Conservation (phyloP, 2,797 vertebrate species). For the Tamandua tetradactyla region DNA sequence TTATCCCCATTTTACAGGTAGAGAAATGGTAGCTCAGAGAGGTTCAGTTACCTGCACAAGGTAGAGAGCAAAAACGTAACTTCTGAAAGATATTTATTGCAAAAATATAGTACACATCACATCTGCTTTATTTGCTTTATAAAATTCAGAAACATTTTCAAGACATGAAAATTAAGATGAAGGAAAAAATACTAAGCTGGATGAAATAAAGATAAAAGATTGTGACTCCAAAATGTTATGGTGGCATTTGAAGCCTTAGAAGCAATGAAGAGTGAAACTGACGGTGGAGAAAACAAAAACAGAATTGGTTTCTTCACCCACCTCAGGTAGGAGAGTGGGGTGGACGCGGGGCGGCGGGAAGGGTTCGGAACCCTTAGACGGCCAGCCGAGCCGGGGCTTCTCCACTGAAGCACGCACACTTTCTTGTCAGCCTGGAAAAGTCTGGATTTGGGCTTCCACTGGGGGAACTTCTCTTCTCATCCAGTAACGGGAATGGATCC, state of each 20-base stretch:
- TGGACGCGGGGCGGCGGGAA: not conserved
- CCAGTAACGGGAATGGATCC: not conserved
- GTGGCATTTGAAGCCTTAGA: not conserved
- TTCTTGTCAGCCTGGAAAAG: slow-evolving; percentile 24
- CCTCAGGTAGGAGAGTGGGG: not conserved
- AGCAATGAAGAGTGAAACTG: not conserved
- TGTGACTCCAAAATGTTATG: slow-evolving; percentile 8
- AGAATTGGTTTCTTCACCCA: not conserved
- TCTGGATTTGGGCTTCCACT: not conserved
- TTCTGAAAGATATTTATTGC: not conserved
- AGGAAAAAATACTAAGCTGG: slow-evolving; percentile 29
- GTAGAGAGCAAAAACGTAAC: not conserved
- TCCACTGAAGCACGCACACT: not conserved
- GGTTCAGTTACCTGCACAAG: not conserved
- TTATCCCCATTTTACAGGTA: not conserved
- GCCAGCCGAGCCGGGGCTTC: not conserved
- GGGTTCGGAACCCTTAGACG: not conserved
- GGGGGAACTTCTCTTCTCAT: not conserved
- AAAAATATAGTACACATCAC: not conserved
- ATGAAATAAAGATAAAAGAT: not conserved
- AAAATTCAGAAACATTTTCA: slow-evolving; percentile 70
- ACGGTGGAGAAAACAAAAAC: not conserved
- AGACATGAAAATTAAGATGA: slow-evolving; percentile 56
- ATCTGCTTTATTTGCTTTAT: slow-evolving; percentile 43
- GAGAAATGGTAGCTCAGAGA: not conserved